Evolutionary conservation across 2,113 vertebrate genomes (phyloP).

Genomic region (Hyperoodon ampullatus): DNA sequence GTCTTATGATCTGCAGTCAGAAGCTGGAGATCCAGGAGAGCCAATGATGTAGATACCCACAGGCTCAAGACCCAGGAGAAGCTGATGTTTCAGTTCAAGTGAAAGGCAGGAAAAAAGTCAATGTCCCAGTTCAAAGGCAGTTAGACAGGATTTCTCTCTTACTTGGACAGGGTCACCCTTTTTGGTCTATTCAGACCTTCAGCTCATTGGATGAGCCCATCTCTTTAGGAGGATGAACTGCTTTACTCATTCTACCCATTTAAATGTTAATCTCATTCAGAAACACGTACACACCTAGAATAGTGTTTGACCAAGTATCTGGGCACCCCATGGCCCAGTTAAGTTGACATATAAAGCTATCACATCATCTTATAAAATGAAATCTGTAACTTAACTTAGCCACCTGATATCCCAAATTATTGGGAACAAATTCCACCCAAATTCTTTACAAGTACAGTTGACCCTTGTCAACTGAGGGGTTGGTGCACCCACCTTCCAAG

Average conservation of each 20-base stretch:
- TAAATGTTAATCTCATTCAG: neutral
- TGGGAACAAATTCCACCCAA: neutral
- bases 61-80: neutral
- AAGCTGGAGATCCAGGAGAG: neutral
- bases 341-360: neutral
- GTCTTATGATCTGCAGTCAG: neutral
- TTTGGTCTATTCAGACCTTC: neutral
- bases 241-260: neutral
- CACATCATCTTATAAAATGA: neutral
- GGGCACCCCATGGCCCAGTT: neutral
- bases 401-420: neutral
- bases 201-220: neutral
- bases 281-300: neutral
- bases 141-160: neutral
- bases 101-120: neutral
- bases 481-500: neutral
- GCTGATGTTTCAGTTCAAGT: neutral
- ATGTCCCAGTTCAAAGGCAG: neutral
- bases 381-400: neutral
- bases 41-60: neutral
- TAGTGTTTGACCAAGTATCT: neutral
- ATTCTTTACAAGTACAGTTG: neutral
- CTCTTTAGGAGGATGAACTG: neutral
- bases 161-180: neutral
- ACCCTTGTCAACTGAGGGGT: neutral